phyloP scores from a whole-genome alignment of 35 echinoderm and acorn worm species.

The Holothuria glaberrima region DNA sequence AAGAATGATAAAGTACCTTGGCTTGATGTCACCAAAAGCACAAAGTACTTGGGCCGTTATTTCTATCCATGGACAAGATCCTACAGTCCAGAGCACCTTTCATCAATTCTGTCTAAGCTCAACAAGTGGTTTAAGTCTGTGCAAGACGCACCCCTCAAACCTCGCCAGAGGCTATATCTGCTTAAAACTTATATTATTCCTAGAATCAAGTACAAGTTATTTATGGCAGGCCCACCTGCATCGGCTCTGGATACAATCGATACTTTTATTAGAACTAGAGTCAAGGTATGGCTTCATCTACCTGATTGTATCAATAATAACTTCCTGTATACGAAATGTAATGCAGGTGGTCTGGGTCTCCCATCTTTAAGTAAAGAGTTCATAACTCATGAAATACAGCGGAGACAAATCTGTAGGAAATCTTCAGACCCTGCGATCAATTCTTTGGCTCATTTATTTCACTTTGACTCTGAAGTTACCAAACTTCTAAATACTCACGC shows the following conservation, averaged over 20 bases:
- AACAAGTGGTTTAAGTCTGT: no score
- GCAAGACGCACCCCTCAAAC: no score
- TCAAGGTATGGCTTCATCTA: neutral
- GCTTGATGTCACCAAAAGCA: no score
- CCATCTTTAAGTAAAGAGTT: neutral
- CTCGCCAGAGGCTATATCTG: no score
- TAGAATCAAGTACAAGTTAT: no score
- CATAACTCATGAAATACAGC: neutral
- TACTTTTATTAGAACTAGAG: neutral
- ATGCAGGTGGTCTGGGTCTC: neutral
- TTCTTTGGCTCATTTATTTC: neutral
- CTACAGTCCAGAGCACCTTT: no score
- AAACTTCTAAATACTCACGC: neutral
- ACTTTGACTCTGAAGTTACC: neutral
- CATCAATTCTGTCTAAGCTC: no score
- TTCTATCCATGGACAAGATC: no score
- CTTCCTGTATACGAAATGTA: neutral
- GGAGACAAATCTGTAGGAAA: neutral
- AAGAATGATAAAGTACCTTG: no score
- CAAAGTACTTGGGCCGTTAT: no score
- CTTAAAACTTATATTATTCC: no score
- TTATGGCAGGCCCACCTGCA: neutral
- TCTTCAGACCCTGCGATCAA: neutral
- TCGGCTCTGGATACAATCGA: neutral
- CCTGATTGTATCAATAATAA: neutral